phyloP scores from a whole-genome alignment of 2,888 invertebrate genomes.

The Nysson spinosus region DNA sequence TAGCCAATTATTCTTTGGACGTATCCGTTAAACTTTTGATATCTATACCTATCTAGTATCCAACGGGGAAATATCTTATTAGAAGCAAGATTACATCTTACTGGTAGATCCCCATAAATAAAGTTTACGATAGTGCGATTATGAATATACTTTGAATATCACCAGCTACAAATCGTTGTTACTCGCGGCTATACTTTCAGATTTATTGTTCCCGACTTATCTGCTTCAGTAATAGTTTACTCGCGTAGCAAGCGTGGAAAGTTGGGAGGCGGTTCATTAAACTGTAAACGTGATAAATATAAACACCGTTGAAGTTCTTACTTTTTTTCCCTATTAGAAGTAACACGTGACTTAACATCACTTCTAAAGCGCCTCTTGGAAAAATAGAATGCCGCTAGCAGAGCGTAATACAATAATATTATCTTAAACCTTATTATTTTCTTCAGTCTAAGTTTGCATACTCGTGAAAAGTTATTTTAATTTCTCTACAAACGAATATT shows the following conservation, averaged over 20 bases:
- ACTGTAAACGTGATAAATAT: constrained; percentile 49
- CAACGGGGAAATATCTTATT: too few relatives aligned
- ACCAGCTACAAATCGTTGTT: constrained; percentile 10
- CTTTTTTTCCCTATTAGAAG: constrained; percentile 10
- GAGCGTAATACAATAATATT: background rate
- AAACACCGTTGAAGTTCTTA: constrained; percentile 23
- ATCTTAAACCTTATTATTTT: background rate
- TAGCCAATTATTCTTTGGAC: too few relatives aligned
- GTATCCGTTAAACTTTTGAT: too few relatives aligned
- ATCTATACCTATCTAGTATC: too few relatives aligned
- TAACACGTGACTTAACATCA: constrained; percentile 24
- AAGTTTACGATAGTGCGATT: too few relatives aligned
- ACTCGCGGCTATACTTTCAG: background rate
- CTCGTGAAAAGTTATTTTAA: too few relatives aligned
- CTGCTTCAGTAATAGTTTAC: constrained; percentile 28
- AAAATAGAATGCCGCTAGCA: constrained; percentile 16
- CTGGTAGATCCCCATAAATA: too few relatives aligned
- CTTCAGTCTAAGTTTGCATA: too few relatives aligned
- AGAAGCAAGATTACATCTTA: too few relatives aligned
- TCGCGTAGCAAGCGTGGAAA: constrained; percentile 30
- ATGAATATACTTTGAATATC: too few relatives aligned
- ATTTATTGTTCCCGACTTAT: constrained; percentile 28
- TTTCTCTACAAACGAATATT: too few relatives aligned
- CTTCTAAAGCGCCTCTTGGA: constrained; percentile 29
- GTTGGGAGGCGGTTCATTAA: constrained; percentile 34